Conservation (phyloP, 2,113 vertebrate species). For the Plestiodon gilberti region DNA sequence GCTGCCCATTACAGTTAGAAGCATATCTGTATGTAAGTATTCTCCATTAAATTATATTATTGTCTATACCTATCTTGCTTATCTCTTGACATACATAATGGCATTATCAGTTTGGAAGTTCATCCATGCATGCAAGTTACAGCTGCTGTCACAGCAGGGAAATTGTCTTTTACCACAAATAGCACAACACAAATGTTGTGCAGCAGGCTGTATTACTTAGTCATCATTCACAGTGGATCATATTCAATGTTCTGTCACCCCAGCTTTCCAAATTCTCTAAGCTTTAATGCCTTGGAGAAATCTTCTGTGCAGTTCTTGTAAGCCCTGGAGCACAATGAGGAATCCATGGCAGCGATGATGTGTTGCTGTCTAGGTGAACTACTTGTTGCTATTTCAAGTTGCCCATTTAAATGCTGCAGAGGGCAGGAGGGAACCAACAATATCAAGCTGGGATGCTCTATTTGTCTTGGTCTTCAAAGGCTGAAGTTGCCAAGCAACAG, state of each 20-base stretch:
- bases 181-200: conserved; percentile 52
- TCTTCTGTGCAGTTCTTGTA: conserved; percentile 60
- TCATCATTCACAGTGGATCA: conserved; percentile 62
- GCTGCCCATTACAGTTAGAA: conserved; percentile 21
- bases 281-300: conserved; percentile 35
- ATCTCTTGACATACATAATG: conserved; percentile 67
- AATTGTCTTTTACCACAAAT: conserved; percentile 58
- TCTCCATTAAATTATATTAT: neutral
- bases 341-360: conserved; percentile 62
- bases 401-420: conserved; percentile 51
- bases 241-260: conserved; percentile 54
- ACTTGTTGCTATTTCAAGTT: conserved; percentile 64
- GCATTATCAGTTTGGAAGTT: conserved; percentile 60
- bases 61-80: conserved; percentile 38
- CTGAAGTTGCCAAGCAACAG: conserved; percentile 46
- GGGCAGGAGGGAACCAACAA: conserved; percentile 46
- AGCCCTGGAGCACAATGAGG: conserved; percentile 62
- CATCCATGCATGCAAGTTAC: conserved; percentile 58
- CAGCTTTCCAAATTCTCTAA: conserved; percentile 60
- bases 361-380: conserved; percentile 57
- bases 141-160: conserved; percentile 57
- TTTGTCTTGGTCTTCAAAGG: conserved; percentile 2
- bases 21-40: conserved; percentile 26
- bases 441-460: conserved; percentile 50
- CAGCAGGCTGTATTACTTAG: conserved; percentile 55